phyloP scores from a whole-genome alignment of 1,140 invertebrate species.

The Steinernema feltiae region DNA sequence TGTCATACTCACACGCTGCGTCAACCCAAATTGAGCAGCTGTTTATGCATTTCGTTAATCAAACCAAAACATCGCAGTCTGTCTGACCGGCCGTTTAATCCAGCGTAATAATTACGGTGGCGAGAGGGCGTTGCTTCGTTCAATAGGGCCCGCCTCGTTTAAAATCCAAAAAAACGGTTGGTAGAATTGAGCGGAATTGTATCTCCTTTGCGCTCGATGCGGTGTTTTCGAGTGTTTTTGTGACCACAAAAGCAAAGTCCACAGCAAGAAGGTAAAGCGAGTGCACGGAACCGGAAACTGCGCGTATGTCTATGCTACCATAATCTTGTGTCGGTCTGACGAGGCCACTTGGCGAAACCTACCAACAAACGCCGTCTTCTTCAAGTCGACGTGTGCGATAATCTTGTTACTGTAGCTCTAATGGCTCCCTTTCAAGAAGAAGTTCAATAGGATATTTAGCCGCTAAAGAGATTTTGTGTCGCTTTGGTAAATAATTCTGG shows the following conservation, averaged over 20 bases:
- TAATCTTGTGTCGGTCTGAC: no score
- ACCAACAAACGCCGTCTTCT: no score
- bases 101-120: conserved; percentile 1
- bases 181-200: neutral
- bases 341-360: no score
- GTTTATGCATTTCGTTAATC: conserved; percentile 3
- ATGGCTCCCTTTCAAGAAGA: neutral
- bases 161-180: neutral
- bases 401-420: conserved; percentile 7
- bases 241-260: no score
- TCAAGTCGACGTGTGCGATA: no score
- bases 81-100: neutral
- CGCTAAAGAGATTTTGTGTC: neutral
- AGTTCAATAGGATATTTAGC: neutral
- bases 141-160: neutral
- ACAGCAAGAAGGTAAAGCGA: no score
- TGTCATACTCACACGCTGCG: neutral
- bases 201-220: neutral
- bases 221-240: no score
- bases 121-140: neutral
- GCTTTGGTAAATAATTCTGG: conserved; percentile 10
- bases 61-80: neutral
- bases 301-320: neutral
- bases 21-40: neutral
- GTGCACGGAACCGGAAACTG: neutral